Percentiles rank a stretch among this genome's conserved stretches.
Evolutionary conservation across 2,888 invertebrate genomes (phyloP).

Genomic region (Rosalia funebris): DNA sequence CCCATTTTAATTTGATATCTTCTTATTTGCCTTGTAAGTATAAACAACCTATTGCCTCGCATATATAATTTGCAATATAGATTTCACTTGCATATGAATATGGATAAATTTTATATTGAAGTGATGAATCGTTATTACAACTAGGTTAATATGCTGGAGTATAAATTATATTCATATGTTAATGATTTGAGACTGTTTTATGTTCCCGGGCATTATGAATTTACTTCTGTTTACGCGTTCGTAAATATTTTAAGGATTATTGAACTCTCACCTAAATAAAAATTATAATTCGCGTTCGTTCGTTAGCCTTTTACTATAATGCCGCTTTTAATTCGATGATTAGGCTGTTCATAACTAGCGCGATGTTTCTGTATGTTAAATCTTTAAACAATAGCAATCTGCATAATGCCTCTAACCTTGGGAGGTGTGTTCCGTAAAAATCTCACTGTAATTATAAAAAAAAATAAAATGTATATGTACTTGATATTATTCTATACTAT

Average conservation of each 20-base stretch:
- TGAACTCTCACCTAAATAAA: constrained; percentile 15
- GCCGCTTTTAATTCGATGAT: constrained; percentile 7
- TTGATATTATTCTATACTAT: no score
- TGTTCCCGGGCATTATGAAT: no score
- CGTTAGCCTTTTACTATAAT: constrained; percentile 21
- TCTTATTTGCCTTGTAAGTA: no score
- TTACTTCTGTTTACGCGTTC: not conserved
- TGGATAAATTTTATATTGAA: no score
- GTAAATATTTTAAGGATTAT: not conserved
- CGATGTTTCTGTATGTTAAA: not conserved
- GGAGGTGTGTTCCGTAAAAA: constrained; percentile 15
- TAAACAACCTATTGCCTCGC: no score
- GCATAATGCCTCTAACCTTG: constrained; percentile 26
- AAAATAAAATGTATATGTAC: not conserved
- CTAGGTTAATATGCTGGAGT: not conserved
- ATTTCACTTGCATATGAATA: no score
- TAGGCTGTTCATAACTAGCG: constrained; percentile 18
- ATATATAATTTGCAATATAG: no score
- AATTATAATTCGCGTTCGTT: constrained; percentile 8
- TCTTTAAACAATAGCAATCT: constrained; percentile 22
- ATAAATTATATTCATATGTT: no score
- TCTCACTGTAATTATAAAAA: constrained; percentile 1
- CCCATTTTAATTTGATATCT: no score
- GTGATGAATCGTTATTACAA: no score
- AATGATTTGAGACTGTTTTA: no score